These are phyloP conservation scores for Zapus hudsonius DNA, from an alignment of 2,113 vertebrate genomes.

Conservation along the genomic window DNA sequence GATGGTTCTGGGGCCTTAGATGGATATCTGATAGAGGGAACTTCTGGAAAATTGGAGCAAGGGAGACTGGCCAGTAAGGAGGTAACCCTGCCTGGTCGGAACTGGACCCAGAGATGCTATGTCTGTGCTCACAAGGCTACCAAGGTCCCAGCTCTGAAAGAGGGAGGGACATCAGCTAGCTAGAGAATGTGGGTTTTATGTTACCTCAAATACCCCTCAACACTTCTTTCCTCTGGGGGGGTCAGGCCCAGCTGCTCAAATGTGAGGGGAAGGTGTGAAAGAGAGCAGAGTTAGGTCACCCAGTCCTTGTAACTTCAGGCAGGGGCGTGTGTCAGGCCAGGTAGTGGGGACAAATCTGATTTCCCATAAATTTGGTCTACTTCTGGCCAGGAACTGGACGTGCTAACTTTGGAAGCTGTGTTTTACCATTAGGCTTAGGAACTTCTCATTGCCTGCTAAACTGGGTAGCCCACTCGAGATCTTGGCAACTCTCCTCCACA, in stretches of 20 bases:
- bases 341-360: neutral
- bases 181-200: neutral
- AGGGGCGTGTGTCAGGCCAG: rapidly evolving
- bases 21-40: neutral
- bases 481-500: rapidly evolving
- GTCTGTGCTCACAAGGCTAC: neutral
- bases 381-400: neutral
- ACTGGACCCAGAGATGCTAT: neutral
- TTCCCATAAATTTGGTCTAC: neutral
- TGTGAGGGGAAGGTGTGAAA: too few species aligned
- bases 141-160: neutral
- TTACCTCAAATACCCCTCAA: neutral
- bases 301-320: neutral
- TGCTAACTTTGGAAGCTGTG: neutral
- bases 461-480: too few species aligned
- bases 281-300: neutral
- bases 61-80: neutral
- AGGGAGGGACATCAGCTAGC: neutral
- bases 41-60: neutral
- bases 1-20: neutral
- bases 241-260: neutral
- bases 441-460: neutral
- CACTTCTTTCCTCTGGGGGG: neutral
- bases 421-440: neutral
- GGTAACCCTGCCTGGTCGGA: neutral